Conservation (phyloP, 2,797 vertebrate species). For the Anas capensis region DNA sequence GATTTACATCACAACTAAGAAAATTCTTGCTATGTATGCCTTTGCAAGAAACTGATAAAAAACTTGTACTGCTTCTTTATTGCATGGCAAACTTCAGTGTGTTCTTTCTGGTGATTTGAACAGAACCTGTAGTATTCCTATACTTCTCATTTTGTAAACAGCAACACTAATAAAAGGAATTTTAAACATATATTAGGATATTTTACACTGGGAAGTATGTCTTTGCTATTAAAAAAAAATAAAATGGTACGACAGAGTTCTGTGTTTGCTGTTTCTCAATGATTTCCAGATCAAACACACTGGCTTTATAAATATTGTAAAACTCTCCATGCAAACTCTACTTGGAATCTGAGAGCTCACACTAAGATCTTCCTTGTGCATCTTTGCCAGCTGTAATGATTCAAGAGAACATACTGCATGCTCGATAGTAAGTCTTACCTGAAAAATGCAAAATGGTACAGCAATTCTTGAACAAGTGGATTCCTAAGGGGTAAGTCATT, state of each 20-base stretch:
- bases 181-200: neutral
- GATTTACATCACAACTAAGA: neutral
- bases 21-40: neutral
- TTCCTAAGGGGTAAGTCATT: neutral
- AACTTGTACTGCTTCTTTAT: neutral
- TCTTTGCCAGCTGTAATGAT: neutral
- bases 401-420: neutral
- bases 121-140: neutral
- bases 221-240: neutral
- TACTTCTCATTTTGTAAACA: neutral
- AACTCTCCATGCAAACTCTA: neutral
- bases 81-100: neutral
- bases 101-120: neutral
- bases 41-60: neutral
- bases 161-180: neutral
- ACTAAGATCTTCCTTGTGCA: neutral
- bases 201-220: neutral
- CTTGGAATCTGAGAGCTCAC: neutral
- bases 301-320: slow-evolving; percentile 57
- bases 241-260: neutral
- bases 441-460: neutral
- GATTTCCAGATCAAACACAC: slow-evolving; percentile 25
- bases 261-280: slow-evolving; percentile 18
- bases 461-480: neutral
- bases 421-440: neutral